These are phyloP conservation scores for Caerostris darwini DNA, from an alignment of 1,140 invertebrate species.

Conservation along the genomic window DNA sequence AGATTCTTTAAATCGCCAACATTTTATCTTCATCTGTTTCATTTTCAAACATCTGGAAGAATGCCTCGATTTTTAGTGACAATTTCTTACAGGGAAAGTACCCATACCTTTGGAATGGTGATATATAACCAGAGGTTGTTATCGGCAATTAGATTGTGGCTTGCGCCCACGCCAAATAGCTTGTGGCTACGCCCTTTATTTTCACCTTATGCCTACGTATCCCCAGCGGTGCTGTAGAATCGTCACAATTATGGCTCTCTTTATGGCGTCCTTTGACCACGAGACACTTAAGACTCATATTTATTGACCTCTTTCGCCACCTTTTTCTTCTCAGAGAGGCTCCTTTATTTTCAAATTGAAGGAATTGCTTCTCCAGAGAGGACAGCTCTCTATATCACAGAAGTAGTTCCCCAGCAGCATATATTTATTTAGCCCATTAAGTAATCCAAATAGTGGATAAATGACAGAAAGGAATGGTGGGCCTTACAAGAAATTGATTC, in stretches of 20 bases:
- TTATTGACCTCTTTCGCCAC: constrained; percentile 70
- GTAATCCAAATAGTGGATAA: no score
- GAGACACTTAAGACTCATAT: constrained; percentile 65
- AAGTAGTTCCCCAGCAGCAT: background rate
- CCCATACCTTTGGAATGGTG: constrained; percentile 24
- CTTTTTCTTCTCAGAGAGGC: constrained; percentile 26
- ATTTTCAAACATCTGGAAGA: background rate
- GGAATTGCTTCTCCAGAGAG: constrained; percentile 10
- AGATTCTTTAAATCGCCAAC: background rate
- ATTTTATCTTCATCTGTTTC: constrained; percentile 33
- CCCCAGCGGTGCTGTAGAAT: constrained; percentile 55
- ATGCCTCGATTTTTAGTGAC: constrained; percentile 4
- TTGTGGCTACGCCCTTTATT: constrained; percentile 34
- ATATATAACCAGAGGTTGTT: constrained; percentile 59
- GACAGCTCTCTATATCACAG: background rate
- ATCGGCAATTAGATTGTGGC: constrained; percentile 56
- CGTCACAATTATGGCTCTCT: constrained; percentile 68
- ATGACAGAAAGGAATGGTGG: no score
- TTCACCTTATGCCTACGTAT: constrained; percentile 50
- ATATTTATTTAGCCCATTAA: no score
- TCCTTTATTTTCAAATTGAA: constrained; percentile 67
- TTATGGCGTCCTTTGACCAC: constrained; percentile 58
- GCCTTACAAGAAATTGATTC: no score
- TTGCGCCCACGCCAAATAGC: constrained; percentile 44
- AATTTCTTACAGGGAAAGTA: background rate